These are phyloP conservation scores for Atherinosoma microstoma DNA, from an alignment of 2,797 vertebrate genomes.

Conservation along the genomic window DNA sequence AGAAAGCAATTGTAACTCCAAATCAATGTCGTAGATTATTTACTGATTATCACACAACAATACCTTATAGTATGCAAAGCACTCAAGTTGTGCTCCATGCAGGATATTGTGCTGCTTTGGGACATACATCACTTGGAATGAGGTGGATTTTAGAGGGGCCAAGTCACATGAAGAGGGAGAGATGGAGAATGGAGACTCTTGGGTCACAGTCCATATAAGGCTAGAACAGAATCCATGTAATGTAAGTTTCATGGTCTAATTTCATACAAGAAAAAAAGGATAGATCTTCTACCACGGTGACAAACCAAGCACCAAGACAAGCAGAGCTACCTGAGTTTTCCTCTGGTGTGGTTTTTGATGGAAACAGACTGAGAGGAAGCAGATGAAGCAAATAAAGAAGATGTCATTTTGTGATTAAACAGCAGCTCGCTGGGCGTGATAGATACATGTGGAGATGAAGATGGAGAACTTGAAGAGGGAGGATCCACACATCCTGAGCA, in stretches of 20 bases:
- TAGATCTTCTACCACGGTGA: background rate
- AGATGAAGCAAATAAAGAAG: constrained; percentile 42
- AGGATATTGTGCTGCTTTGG: constrained; percentile 84
- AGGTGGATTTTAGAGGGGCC: constrained; percentile 88
- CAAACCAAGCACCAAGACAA: background rate
- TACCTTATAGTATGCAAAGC: constrained; percentile 90
- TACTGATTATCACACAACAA: background rate
- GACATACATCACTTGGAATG: constrained; percentile 86
- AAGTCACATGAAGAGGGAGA: constrained; percentile 84
- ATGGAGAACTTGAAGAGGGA: constrained; percentile 12
- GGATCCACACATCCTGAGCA: constrained; percentile 43
- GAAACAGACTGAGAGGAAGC: constrained; percentile 76
- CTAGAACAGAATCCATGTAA: constrained; percentile 47
- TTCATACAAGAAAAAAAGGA: background rate
- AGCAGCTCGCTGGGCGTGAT: constrained; percentile 84
- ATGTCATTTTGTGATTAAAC: constrained; percentile 81
- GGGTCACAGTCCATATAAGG: constrained; percentile 85
- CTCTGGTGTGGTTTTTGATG: constrained; percentile 89
- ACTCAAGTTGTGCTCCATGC: constrained; percentile 89
- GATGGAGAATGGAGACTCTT: constrained; percentile 85
- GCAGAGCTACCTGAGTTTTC: constrained; percentile 80
- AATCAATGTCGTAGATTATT: background rate
- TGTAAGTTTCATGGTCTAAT: background rate
- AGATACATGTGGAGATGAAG: constrained; percentile 78
- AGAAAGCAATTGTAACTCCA: background rate